These are phyloP conservation scores for Eueremaeus valkanovi DNA, from an alignment of 2,888 invertebrate species.

Conservation along the genomic window DNA sequence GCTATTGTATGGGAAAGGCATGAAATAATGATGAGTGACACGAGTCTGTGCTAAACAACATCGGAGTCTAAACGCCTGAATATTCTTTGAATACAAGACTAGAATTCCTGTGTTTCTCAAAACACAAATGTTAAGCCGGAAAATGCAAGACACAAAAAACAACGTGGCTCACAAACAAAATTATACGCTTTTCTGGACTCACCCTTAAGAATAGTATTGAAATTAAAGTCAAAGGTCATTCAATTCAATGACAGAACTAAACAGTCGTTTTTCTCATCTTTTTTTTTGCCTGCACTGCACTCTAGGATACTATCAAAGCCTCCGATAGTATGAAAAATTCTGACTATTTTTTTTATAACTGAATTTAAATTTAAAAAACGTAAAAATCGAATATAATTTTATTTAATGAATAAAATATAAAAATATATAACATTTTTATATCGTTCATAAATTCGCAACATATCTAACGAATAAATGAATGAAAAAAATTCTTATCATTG, in stretches of 20 bases:
- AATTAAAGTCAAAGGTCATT: too few relatives aligned
- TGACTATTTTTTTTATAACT: too few relatives aligned
- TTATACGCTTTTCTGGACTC: not conserved
- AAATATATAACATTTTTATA: too few relatives aligned
- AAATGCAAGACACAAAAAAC: not conserved
- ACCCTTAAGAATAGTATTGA: not conserved
- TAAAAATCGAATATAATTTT: too few relatives aligned
- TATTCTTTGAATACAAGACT: not conserved
- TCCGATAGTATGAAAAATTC: too few relatives aligned
- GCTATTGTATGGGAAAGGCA: not conserved
- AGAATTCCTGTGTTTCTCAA: not conserved
- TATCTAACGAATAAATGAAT: not conserved
- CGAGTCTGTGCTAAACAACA: not conserved
- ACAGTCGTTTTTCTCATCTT: too few relatives aligned
- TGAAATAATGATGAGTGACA: not conserved
- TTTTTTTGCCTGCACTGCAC: too few relatives aligned
- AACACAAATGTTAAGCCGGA: not conserved
- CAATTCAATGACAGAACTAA: too few relatives aligned
- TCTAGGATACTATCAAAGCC: too few relatives aligned
- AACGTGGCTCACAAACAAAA: not conserved
- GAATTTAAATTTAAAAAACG: too few relatives aligned
- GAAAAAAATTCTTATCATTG: not conserved
- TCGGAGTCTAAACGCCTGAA: not conserved
- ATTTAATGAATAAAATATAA: too few relatives aligned
- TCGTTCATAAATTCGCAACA: not conserved